These are phyloP conservation scores for Stenodema calcarata DNA, from an alignment of 2,888 invertebrate species.

Conservation along the genomic window DNA sequence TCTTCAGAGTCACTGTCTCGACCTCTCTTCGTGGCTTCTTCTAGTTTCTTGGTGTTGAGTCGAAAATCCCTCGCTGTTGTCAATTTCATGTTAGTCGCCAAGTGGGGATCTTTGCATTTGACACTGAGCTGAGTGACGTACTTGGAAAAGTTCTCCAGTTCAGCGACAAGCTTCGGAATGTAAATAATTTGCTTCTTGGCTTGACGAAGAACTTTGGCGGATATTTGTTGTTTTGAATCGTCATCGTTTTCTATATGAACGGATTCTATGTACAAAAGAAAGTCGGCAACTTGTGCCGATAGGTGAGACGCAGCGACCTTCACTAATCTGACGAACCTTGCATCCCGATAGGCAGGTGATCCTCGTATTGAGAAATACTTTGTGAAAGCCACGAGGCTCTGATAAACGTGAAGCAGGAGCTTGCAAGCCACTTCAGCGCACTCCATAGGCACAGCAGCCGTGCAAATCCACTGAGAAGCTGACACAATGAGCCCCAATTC, in stretches of 20 bases:
- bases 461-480: no score
- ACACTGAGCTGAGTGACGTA: slow-evolving; percentile 57
- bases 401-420: no score
- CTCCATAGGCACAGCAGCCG: no score
- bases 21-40: slow-evolving; percentile 64
- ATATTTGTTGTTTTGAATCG: no score
- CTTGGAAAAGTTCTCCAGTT: slow-evolving; percentile 68
- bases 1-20: slow-evolving; percentile 18
- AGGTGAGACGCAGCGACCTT: slow-evolving; percentile 58
- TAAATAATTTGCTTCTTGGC: no score
- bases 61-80: slow-evolving; percentile 72
- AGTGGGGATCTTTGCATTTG: slow-evolving; percentile 58
- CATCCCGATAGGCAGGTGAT: slow-evolving; percentile 65
- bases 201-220: no score
- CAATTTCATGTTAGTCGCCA: slow-evolving; percentile 66
- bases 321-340: slow-evolving; percentile 59
- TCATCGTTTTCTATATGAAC: slow-evolving; percentile 57
- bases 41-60: slow-evolving; percentile 65
- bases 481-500: no score
- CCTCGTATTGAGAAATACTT: no score
- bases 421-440: no score
- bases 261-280: slow-evolving; percentile 58
- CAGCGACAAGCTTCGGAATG: no score
- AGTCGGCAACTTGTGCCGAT: slow-evolving; percentile 58
- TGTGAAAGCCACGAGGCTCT: no score